Evolutionary conservation across 2,797 vertebrate species (phyloP), one percentile per base, ranked within the genome.

Genomic region (Falco biarmicus): DNA sequence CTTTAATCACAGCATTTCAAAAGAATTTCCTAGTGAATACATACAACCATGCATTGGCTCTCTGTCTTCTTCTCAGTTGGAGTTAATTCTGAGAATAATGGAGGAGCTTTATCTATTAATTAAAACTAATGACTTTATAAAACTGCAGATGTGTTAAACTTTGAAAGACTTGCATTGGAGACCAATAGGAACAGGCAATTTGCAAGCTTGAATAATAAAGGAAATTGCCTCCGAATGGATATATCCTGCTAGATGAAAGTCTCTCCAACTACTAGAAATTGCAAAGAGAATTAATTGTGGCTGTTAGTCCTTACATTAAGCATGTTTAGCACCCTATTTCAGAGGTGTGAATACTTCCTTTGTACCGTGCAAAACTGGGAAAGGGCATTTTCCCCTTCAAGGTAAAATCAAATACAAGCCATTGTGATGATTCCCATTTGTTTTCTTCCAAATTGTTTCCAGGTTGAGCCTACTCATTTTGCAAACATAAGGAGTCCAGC

Each of bases 81-180:
- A 91, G 57, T 94, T 93, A 96, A 95, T 95, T 93, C 76, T 10
- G 73, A 80, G 60, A 91, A 95, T 89, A 96, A 96, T 56, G 59
- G 57, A 92, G 73, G 47, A 87, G 75, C 63, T 89, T 96, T 95
- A 96, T 94, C 95, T 96, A 92, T 95, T 97, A 96, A 96, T 97
- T 96, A 97, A 96, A 96, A 94, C 82, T 95, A 97, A 97, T 93
- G 95, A 96, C 91, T 96, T 95, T 76, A 91, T 81, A 93, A 93
- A 96, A 87, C 75, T 93, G 91, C 70, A 77, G 82, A 92, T 94
- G 84, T 87, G 73, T 93, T 96, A 88, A 93, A 96, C 73, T 96
- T 94, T 7, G 20, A 76, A 91, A 94, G 82, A 53, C 51, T 94
- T 87, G 68, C 71, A 29, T 14, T 65, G 76, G 57, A 92, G 79